phyloP scores from a whole-genome alignment of 1,140 invertebrate genomes.

The Aphaenogaster rudis region DNA sequence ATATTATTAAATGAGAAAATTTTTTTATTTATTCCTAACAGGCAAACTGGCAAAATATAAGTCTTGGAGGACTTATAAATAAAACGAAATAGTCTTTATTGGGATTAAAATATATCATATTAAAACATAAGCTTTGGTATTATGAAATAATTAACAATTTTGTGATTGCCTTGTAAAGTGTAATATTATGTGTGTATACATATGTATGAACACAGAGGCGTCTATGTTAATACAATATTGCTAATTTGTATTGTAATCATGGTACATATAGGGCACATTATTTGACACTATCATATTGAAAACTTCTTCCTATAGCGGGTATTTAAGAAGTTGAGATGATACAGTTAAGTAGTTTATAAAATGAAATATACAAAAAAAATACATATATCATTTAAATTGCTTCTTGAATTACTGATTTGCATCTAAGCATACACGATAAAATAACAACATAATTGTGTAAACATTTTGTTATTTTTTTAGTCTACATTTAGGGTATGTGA shows the following conservation, averaged over 20 bases:
- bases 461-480: conserved; percentile 42
- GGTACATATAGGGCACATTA: not conserved
- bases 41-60: conserved; percentile 86
- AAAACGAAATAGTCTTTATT: conserved; percentile 63
- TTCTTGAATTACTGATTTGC: conserved; percentile 26
- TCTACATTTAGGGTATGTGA: not conserved
- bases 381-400: conserved; percentile 19
- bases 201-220: not conserved
- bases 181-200: conserved; percentile 8
- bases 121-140: not conserved
- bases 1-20: not conserved
- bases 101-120: not conserved
- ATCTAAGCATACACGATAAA: not conserved
- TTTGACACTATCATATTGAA: not conserved
- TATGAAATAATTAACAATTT: conserved; percentile 40
- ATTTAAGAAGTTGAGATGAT: not conserved
- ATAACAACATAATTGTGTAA: conserved; percentile 18
- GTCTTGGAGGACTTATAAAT: conserved; percentile 80
- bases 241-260: conserved; percentile 21
- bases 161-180: conserved; percentile 49
- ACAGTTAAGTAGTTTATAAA: conserved; percentile 17
- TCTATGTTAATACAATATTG: not conserved
- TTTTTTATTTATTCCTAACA: conserved; percentile 69
- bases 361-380: not conserved
- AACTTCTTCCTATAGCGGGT: not conserved